These are phyloP conservation scores for Odocoileus virginianus DNA, from an alignment of 2,113 vertebrate genomes.

Conservation along the genomic window DNA sequence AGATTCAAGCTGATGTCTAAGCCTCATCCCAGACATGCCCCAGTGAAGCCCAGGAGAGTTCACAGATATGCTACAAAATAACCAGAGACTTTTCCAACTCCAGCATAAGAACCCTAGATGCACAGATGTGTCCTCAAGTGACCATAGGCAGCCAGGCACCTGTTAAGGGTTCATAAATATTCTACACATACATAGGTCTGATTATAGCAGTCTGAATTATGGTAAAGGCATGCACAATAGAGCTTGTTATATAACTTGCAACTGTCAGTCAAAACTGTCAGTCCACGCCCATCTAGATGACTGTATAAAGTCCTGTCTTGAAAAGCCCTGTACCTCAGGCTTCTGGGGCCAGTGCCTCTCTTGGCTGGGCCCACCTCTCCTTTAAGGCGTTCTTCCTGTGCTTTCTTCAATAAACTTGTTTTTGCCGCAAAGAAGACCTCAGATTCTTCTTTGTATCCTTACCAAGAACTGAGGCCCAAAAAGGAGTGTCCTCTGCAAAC, in stretches of 20 bases:
- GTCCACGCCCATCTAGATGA: not conserved
- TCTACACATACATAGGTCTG: not conserved
- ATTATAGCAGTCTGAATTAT: not conserved
- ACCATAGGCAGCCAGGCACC: not conserved
- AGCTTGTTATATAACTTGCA: not conserved
- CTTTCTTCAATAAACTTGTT: not conserved
- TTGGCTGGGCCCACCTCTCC: not conserved
- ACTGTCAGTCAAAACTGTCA: not conserved
- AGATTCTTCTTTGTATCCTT: not conserved
- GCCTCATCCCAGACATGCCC: not conserved
- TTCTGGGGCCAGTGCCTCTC: not conserved
- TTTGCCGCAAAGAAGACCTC: not conserved
- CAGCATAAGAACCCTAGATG: not conserved
- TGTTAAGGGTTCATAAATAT: not conserved
- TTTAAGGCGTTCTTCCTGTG: not conserved
- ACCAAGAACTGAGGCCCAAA: not conserved
- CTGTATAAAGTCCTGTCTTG: not conserved
- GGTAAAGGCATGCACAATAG: not conserved
- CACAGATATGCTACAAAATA: not conserved
- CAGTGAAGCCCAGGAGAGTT: not conserved
- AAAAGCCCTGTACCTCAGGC: not conserved
- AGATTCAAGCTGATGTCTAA: not conserved
- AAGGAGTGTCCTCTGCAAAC: not conserved
- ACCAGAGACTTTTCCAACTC: not conserved
- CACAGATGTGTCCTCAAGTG: not conserved